Evolutionary conservation across 2,113 vertebrate genomes (phyloP).

Genomic region (Neodon shergylaensis): DNA sequence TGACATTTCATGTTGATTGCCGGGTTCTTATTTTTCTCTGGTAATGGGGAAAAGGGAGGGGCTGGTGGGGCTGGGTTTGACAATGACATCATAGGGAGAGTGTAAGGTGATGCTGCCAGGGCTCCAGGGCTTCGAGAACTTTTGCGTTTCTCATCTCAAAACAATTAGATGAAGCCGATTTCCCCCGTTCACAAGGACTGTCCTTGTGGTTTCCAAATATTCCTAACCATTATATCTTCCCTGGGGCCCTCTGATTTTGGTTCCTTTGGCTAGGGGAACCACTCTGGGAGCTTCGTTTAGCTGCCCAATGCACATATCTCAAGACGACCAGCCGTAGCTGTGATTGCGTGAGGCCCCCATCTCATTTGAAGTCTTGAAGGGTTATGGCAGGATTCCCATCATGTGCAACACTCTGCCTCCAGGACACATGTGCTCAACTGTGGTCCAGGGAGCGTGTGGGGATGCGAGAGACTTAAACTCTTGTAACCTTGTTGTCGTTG

Average conservation of each 20-base stretch:
- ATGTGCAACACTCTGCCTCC: neutral
- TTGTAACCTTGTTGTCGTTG: neutral
- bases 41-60: neutral
- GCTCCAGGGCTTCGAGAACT: neutral
- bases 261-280: neutral
- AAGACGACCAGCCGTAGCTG: neutral
- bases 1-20: slow-evolving; percentile 78
- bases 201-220: neutral
- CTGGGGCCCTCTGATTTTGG: neutral
- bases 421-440: neutral
- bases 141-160: neutral
- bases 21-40: slow-evolving; percentile 28
- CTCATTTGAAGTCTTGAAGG: neutral
- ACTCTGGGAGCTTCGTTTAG: neutral
- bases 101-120: neutral
- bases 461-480: neutral
- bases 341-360: rapidly evolving
- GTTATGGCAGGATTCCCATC: neutral
- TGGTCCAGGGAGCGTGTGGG: neutral
- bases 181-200: neutral
- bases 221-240: neutral
- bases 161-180: neutral
- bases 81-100: neutral
- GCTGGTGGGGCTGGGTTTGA: neutral
- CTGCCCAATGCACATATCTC: neutral